Percentiles rank a stretch among this genome's conserved stretches.
phyloP scores from a whole-genome alignment of 2,113 vertebrate species.

The Cebus imitator region DNA sequence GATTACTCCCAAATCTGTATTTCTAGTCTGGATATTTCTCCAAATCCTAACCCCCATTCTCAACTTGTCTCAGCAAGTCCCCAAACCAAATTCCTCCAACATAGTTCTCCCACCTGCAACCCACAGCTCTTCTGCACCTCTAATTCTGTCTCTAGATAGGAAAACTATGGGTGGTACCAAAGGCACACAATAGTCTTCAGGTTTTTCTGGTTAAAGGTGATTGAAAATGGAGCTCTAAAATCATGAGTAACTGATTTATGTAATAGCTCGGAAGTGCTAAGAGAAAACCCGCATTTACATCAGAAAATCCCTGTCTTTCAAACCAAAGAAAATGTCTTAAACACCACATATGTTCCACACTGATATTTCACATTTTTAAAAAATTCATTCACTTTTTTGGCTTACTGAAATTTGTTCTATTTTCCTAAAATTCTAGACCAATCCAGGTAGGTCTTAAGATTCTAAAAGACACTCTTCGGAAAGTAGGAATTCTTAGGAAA shows the following conservation, averaged over 20 bases:
- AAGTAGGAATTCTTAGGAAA: conserved; percentile 22
- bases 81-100: conserved; percentile 28
- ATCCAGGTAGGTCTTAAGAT: not conserved
- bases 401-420: conserved; percentile 24
- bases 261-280: conserved; percentile 5
- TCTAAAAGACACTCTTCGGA: conserved; percentile 34
- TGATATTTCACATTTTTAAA: not conserved
- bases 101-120: conserved; percentile 1
- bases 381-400: not conserved
- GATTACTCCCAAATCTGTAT: conserved; percentile 14
- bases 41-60: not conserved
- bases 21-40: not conserved
- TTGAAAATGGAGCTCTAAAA: conserved; percentile 22
- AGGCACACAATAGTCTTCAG: not conserved
- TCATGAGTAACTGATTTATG: conserved; percentile 28
- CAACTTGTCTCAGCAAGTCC: conserved; percentile 31
- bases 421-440: conserved; percentile 35
- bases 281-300: not conserved
- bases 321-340: conserved; percentile 36
- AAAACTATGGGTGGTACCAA: conserved; percentile 30
- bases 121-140: conserved; percentile 9
- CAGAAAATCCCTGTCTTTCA: not conserved
- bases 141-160: not conserved
- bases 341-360: not conserved
- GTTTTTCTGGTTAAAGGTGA: conserved; percentile 31